Conservation (phyloP, 2,113 vertebrate species). For the Delphinapterus leucas region DNA sequence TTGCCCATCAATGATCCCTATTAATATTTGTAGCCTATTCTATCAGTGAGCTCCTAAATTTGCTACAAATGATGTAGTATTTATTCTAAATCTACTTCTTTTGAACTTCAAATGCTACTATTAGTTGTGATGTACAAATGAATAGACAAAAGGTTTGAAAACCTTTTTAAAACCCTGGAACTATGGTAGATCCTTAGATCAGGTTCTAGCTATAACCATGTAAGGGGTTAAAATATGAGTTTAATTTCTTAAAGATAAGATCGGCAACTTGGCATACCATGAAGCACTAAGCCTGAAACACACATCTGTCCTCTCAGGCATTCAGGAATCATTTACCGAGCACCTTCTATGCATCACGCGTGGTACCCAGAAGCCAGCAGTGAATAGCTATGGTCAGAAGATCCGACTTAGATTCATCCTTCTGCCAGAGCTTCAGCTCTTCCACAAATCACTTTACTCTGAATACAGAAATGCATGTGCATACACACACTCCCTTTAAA, state of each 20-base stretch:
- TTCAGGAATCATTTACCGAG: background rate
- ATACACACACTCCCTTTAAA: background rate
- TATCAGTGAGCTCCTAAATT: background rate
- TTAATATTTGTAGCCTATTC: background rate
- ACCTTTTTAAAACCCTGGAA: background rate
- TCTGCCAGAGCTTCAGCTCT: background rate
- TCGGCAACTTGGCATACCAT: background rate
- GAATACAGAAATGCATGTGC: background rate
- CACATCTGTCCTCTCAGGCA: background rate
- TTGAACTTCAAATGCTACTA: background rate
- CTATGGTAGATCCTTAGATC: background rate
- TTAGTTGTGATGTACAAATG: background rate
- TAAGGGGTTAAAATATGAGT: background rate
- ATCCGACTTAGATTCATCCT: background rate
- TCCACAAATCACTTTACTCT: background rate
- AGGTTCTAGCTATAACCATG: background rate
- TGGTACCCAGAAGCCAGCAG: background rate
- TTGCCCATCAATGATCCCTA: background rate
- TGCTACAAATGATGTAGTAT: background rate
- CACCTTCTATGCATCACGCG: background rate
- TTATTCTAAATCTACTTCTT: background rate
- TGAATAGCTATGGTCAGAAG: background rate
- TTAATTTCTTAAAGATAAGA: background rate
- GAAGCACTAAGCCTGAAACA: background rate
- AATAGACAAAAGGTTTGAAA: background rate